A percentile compares a stretch with the other conserved stretches of the same genome.
phyloP scores from a whole-genome alignment of 2,797 vertebrate genomes.

The Danio kyathit region DNA sequence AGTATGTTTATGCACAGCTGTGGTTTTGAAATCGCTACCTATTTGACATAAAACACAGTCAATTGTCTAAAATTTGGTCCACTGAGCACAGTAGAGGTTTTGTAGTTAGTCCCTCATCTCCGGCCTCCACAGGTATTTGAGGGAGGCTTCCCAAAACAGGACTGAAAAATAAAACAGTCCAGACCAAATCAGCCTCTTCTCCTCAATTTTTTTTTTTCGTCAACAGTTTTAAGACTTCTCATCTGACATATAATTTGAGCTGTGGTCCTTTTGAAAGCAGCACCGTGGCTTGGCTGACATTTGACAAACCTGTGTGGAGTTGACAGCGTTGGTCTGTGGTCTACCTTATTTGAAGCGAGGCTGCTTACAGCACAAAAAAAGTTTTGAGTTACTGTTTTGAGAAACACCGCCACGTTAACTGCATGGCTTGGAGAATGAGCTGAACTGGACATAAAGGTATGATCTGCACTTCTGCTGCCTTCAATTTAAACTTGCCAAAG shows the following conservation, averaged over 20 bases:
- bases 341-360: constrained; percentile 72
- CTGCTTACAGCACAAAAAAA: constrained; percentile 55
- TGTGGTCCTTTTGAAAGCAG: constrained; percentile 70
- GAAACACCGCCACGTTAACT: constrained; percentile 59
- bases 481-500: constrained; percentile 15
- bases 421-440: constrained; percentile 26
- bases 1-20: constrained; percentile 51
- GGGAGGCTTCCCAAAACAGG: constrained; percentile 55
- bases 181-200: constrained; percentile 61
- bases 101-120: constrained; percentile 25
- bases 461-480: constrained; percentile 23
- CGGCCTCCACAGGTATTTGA: constrained; percentile 63
- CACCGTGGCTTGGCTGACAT: constrained; percentile 72
- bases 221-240: constrained; percentile 66
- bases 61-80: constrained; percentile 51
- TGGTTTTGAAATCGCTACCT: constrained; percentile 46
- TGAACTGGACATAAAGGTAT: constrained; percentile 16
- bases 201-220: constrained; percentile 49
- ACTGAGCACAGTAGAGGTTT: constrained; percentile 41
- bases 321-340: constrained; percentile 69
- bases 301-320: constrained; percentile 71
- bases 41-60: constrained; percentile 46
- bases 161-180: constrained; percentile 57
- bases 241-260: constrained; percentile 71
- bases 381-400: constrained; percentile 58